Evolutionary conservation across 1,140 invertebrate genomes (phyloP).

Genomic region (Neuroterus valhalla): DNA sequence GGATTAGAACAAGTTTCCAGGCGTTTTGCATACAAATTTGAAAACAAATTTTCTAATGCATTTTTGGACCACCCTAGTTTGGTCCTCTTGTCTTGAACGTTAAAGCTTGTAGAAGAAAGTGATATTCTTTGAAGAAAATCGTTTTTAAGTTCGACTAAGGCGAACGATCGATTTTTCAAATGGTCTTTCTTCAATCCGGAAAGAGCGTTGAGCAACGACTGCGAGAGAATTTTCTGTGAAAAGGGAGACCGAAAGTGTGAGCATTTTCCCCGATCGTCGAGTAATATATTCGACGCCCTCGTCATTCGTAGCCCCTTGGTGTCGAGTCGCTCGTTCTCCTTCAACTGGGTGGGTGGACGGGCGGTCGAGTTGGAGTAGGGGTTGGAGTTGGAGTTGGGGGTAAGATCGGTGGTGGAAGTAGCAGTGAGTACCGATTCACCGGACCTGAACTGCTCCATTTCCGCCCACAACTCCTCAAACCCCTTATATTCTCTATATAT

Average conservation of each 20-base stretch:
- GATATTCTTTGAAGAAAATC: too few species aligned
- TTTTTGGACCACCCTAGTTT: too few species aligned
- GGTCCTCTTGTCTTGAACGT: too few species aligned
- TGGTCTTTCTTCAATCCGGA: too few species aligned
- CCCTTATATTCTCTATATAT: constrained; percentile 46
- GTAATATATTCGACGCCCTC: constrained; percentile 60
- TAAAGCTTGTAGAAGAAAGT: too few species aligned
- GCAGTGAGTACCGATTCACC: constrained; percentile 49
- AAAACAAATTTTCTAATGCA: too few species aligned
- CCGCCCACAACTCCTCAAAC: constrained; percentile 51
- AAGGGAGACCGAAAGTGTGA: constrained; percentile 39
- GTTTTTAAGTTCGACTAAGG: too few species aligned
- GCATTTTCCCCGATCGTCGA: constrained; percentile 47
- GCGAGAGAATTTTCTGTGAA: constrained; percentile 3
- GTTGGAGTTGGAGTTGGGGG: constrained; percentile 34
- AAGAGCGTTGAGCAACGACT: too few species aligned
- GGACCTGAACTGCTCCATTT: constrained; percentile 63
- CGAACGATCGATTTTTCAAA: too few species aligned
- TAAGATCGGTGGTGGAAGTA: constrained; percentile 38
- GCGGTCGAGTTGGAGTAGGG: constrained; percentile 36
- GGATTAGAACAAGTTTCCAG: too few species aligned
- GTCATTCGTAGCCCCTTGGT: constrained; percentile 43
- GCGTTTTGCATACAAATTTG: too few species aligned
- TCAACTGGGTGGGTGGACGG: constrained; percentile 44
- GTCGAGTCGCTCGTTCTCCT: constrained; percentile 51